Evolutionary conservation across 2,888 invertebrate species (phyloP).

Genomic region (Drosophila yooni): DNA sequence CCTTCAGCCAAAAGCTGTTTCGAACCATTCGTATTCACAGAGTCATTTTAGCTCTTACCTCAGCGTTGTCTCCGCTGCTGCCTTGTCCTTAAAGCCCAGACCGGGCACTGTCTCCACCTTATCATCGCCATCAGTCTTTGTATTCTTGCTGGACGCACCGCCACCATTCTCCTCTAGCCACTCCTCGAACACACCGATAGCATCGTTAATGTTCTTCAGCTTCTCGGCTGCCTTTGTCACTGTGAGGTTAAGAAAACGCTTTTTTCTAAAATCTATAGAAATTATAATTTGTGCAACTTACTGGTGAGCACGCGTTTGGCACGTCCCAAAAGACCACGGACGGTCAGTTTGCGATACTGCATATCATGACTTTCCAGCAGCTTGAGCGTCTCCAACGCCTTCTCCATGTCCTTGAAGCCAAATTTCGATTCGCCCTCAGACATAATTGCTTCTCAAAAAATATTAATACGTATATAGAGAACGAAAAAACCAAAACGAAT

Average conservation of each 20-base stretch:
- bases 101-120: constrained; percentile 89
- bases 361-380: constrained; percentile 88
- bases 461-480: constrained; percentile 6
- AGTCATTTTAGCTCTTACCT: constrained; percentile 81
- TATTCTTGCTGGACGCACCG: constrained; percentile 83
- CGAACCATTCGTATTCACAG: not conserved
- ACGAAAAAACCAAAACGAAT: not conserved
- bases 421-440: constrained; percentile 87
- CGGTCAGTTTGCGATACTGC: constrained; percentile 88
- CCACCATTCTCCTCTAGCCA: constrained; percentile 87
- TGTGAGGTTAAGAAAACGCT: constrained; percentile 59
- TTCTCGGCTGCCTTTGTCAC: constrained; percentile 90
- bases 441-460: constrained; percentile 41
- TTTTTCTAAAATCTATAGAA: not conserved
- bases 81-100: constrained; percentile 91
- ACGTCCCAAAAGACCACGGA: constrained; percentile 87
- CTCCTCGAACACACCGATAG: constrained; percentile 89
- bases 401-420: constrained; percentile 90
- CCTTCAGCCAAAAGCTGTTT: not conserved
- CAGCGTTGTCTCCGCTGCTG: constrained; percentile 89
- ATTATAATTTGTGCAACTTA: constrained; percentile 66
- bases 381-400: constrained; percentile 89
- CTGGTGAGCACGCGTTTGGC: constrained; percentile 86
- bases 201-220: constrained; percentile 89
- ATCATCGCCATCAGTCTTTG: constrained; percentile 86